Evolutionary conservation across 2,797 vertebrate species (phyloP).

Genomic region (Muscicapa comitata): DNA sequence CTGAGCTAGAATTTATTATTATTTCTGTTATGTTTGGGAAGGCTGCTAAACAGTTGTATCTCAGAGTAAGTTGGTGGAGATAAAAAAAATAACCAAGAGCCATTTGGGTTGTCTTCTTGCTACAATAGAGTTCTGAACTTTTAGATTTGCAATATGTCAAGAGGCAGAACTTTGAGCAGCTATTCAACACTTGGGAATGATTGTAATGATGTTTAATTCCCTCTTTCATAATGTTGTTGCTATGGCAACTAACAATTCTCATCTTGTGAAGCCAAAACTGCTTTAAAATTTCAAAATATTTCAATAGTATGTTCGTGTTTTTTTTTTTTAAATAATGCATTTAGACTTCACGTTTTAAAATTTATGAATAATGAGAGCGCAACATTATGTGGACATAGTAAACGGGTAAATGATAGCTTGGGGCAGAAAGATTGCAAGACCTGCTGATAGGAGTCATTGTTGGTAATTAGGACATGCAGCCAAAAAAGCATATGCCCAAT

Average conservation of each 20-base stretch:
- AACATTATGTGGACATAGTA: not conserved
- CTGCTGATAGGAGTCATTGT: not conserved
- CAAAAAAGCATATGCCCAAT: not conserved
- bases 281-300: not conserved
- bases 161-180: not conserved
- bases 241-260: not conserved
- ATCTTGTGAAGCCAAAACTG: not conserved
- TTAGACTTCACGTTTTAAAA: not conserved
- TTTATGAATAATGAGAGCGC: not conserved
- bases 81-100: no score
- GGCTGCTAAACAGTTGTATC: not conserved
- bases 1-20: not conserved
- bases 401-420: not conserved
- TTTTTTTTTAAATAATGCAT: not conserved
- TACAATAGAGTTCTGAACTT: not conserved
- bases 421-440: not conserved
- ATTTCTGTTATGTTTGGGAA: not conserved
- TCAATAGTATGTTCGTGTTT: rapidly evolving
- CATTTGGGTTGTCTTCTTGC: not conserved
- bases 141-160: not conserved
- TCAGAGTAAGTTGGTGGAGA: not conserved
- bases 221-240: not conserved
- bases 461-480: not conserved
- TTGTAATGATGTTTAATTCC: not conserved
- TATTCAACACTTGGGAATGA: not conserved